A percentile compares a stretch with the other conserved stretches of the same genome.
Evolutionary conservation across 2,113 vertebrate genomes (phyloP).

Genomic region (Scytalopus superciliaris): DNA sequence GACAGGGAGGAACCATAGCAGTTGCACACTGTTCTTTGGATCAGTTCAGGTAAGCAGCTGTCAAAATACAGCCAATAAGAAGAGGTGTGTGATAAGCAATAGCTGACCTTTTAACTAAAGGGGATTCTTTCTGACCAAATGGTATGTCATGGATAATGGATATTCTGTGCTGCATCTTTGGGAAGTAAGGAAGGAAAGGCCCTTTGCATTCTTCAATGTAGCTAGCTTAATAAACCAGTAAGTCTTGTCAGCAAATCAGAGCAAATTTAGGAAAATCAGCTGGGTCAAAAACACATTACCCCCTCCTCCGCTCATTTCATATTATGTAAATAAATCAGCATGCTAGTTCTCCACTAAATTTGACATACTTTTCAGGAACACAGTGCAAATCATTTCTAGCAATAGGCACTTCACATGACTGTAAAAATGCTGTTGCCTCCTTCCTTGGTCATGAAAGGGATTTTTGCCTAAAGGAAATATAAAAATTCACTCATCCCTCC

Average conservation of each 20-base stretch:
- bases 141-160: neutral
- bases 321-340: neutral
- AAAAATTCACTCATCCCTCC: neutral
- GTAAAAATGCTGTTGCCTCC: neutral
- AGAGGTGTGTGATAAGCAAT: neutral
- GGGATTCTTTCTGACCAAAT: neutral
- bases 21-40: neutral
- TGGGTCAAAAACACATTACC: neutral
- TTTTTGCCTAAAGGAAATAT: constrained; percentile 6
- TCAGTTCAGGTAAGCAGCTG: neutral
- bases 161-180: neutral
- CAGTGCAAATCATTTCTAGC: constrained; percentile 31
- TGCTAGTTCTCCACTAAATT: constrained; percentile 12
- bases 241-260: neutral
- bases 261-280: neutral
- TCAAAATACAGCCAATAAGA: neutral
- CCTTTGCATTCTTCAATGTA: neutral
- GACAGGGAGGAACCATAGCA: neutral
- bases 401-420: neutral
- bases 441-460: neutral
- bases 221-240: neutral
- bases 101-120: neutral
- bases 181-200: neutral
- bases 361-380: constrained; percentile 58
- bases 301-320: neutral